Percentiles rank a stretch among this genome's conserved stretches.
Evolutionary conservation across 2,797 vertebrate species (phyloP).

Genomic region (Rhynchotus rufescens): DNA sequence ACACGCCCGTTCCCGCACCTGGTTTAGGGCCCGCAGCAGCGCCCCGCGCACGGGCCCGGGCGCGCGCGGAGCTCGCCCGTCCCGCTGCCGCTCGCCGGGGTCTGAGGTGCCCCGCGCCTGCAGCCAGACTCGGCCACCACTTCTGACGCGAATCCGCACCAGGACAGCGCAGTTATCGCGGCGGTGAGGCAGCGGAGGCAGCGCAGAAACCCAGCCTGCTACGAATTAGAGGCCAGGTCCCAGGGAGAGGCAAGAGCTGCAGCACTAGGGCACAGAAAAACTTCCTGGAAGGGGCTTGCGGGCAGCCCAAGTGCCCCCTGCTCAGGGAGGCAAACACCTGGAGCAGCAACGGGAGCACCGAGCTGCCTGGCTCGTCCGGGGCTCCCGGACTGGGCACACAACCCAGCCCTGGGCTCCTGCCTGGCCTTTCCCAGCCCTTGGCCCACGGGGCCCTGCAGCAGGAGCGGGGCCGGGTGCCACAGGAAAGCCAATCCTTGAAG

Average conservation of each 20-base stretch:
- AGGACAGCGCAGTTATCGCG: neutral
- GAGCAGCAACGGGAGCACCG: rapidly evolving
- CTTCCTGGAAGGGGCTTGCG: neutral
- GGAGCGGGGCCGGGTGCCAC: neutral
- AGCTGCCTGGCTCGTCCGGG: too few species aligned
- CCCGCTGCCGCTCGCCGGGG: neutral
- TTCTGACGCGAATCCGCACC: neutral
- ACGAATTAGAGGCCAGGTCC: neutral
- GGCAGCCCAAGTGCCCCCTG: neutral
- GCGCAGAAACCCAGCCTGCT: neutral
- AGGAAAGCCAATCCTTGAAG: neutral
- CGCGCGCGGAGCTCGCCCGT: too few species aligned
- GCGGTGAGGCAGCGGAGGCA: neutral
- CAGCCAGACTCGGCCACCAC: neutral
- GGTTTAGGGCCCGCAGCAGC: too few species aligned
- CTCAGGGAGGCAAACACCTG: rapidly evolving
- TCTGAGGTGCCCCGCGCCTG: rapidly evolving
- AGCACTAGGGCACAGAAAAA: neutral
- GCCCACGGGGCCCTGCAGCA: too few species aligned
- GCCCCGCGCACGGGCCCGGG: too few species aligned
- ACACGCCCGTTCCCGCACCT: too few species aligned
- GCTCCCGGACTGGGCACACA: rapidly evolving
- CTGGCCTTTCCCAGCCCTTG: too few species aligned
- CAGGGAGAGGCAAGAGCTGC: neutral
- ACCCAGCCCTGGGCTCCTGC: neutral